Conservation (phyloP, 2,888 invertebrate species). For the Meandrusa payeni region DNA sequence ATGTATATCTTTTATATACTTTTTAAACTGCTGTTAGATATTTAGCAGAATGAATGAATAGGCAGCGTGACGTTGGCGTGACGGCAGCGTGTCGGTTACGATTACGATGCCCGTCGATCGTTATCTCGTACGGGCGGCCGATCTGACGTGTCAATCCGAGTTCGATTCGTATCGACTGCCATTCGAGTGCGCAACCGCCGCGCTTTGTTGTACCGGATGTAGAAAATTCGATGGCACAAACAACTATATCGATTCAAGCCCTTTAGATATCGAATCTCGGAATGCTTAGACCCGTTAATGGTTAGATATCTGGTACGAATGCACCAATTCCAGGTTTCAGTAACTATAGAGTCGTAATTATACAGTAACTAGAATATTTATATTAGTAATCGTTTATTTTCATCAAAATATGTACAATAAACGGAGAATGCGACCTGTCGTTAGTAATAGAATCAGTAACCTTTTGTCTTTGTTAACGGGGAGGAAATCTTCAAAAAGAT, state of each 20-base stretch:
- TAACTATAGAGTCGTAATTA: too few species aligned
- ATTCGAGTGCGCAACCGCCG: slow-evolving; percentile 64
- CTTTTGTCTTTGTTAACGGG: too few species aligned
- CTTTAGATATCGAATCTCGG: slow-evolving; percentile 31
- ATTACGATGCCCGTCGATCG: slow-evolving; percentile 65
- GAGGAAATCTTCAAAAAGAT: too few species aligned
- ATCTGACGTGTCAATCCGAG: slow-evolving; percentile 76
- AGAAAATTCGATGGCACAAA: slow-evolving; percentile 57
- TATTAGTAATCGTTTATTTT: too few species aligned
- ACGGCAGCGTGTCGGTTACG: slow-evolving; percentile 61
- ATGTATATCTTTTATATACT: too few species aligned
- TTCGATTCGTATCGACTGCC: slow-evolving; percentile 70
- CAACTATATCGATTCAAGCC: slow-evolving; percentile 38
- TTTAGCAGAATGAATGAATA: slow-evolving; percentile 39
- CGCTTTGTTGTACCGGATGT: slow-evolving; percentile 67
- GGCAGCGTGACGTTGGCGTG: slow-evolving; percentile 51
- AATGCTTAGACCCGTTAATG: too few species aligned
- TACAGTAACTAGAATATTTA: too few species aligned
- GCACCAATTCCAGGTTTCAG: too few species aligned
- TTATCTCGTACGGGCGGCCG: slow-evolving; percentile 61
- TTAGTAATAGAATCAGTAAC: too few species aligned
- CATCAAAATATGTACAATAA: too few species aligned
- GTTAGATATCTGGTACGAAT: too few species aligned
- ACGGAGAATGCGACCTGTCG: too few species aligned
- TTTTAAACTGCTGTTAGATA: slow-evolving; percentile 30